Base-by-base conservation (phyloP, 1,140 invertebrate species). In the Spodoptera litura region DNA sequence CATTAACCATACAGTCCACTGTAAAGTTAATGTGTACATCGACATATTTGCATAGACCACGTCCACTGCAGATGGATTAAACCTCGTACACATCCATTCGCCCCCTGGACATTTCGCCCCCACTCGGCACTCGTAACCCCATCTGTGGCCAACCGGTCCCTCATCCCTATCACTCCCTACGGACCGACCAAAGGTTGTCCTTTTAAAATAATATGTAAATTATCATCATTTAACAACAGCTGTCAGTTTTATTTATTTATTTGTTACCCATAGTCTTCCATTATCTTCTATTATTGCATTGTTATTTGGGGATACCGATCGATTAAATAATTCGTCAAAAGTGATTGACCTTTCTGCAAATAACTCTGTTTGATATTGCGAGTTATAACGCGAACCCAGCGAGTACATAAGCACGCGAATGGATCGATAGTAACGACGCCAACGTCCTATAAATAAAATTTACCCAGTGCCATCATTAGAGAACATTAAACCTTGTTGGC, bases 401-500 rank as follows among this genome's bases (percentile, higher is more conserved):
- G 38, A 44, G 38, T 44, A 44, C 38, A 44, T 8, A 8, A 31
- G 11, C n/a, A 13, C 66, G 20, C 25, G 25, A 9, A 1, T n/a
- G 15, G 49, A 70, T 70, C 49, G 52, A 70, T 70, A 52, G 15
- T 66, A 51, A 70, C 66, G 66, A 27, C 49, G 25, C 27, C 49
- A 27, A 52, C 66, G 52, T 53, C 11, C 66, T 70, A 70, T 70
- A 70, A 70, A 53, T 70, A 70, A 44, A 11, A 49, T 5, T 31
- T 61, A 61, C 58, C 62, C 49, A 49, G 35, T 49, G 49, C 62
- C 62, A 70, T 51, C 66, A 31, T 52, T 51, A 25, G 66, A 31
- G 66, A 53, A 4, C 66, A 31, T 53, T 70, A 70, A 49, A 52
- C 49, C 25, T 31, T 53, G 66, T 70, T 70, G 66, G 66, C 66